Conservation (phyloP, 2,797 vertebrate genomes). For the Mormyrops attenuatus region DNA sequence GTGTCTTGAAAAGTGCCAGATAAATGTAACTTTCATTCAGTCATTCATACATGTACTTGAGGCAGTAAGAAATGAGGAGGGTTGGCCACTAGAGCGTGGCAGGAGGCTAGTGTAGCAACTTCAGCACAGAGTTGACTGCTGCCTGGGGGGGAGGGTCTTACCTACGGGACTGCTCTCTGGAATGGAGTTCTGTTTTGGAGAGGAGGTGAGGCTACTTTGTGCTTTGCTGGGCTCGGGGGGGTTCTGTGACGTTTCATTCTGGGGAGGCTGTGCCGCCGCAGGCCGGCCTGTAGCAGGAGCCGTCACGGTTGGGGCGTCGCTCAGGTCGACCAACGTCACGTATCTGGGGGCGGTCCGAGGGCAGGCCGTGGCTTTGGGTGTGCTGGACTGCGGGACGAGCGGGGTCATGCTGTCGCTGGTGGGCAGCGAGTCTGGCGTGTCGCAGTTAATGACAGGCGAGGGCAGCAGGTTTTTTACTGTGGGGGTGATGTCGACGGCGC, state of each 20-base stretch:
- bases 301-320: constrained; percentile 49
- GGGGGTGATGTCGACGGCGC: constrained; percentile 75
- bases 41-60: background rate
- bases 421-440: constrained; percentile 93
- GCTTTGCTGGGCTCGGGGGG: constrained; percentile 59
- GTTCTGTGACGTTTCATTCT: constrained; percentile 63
- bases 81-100: background rate
- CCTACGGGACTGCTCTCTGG: constrained; percentile 81
- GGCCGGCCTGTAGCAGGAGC: constrained; percentile 38
- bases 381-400: constrained; percentile 36
- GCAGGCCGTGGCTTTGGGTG: constrained; percentile 35
- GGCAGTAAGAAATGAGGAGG: background rate
- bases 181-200: constrained; percentile 78
- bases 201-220: constrained; percentile 64
- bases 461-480: constrained; percentile 92
- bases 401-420: constrained; percentile 84
- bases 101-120: background rate
- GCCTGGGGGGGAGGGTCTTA: constrained; percentile 36
- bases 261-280: constrained; percentile 58
- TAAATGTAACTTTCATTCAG: background rate
- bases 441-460: constrained; percentile 93
- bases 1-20: background rate
- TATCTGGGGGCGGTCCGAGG: constrained; percentile 46
- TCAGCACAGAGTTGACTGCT: background rate
- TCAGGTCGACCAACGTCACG: constrained; percentile 73